These are phyloP conservation scores for Strongylocentrotus purpuratus DNA, from an alignment of 35 echinoderm and acorn worm genomes.

Conservation along the genomic window DNA sequence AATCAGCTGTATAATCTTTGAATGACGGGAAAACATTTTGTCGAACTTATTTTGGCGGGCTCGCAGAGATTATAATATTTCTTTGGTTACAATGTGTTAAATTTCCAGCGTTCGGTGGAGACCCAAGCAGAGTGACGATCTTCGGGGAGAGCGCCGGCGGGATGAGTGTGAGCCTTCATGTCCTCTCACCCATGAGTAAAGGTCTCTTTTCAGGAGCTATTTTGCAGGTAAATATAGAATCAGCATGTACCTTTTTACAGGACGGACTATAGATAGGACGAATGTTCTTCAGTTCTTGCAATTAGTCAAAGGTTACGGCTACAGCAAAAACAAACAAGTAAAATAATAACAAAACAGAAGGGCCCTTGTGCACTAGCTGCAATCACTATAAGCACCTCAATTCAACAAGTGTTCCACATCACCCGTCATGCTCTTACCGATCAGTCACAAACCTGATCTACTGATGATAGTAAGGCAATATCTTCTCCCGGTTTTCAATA, in stretches of 20 bases:
- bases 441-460: not conserved
- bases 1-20: too few species aligned
- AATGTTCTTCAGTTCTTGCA: not conserved
- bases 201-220: slow-evolving; percentile 71
- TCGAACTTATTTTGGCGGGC: not conserved
- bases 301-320: too few species aligned
- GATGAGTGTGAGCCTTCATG: slow-evolving; percentile 63
- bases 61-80: slow-evolving; percentile 5
- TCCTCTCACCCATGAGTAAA: slow-evolving; percentile 61
- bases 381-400: too few species aligned
- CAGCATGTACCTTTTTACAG: not conserved
- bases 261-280: not conserved
- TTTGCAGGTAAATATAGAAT: slow-evolving; percentile 62
- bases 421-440: not conserved
- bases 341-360: not conserved
- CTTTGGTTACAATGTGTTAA: not conserved
- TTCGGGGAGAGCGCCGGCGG: slow-evolving; percentile 83
- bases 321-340: not conserved
- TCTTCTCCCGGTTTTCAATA: not conserved
- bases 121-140: slow-evolving; percentile 67
- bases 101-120: slow-evolving; percentile 78
- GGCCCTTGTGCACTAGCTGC: too few species aligned
- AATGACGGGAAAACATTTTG: too few species aligned
- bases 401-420: too few species aligned
- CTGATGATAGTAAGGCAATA: not conserved